Percentiles rank a stretch among this genome's conserved stretches.
Conservation (phyloP, 2,888 invertebrate species). For the Iphiclides podalirius region DNA sequence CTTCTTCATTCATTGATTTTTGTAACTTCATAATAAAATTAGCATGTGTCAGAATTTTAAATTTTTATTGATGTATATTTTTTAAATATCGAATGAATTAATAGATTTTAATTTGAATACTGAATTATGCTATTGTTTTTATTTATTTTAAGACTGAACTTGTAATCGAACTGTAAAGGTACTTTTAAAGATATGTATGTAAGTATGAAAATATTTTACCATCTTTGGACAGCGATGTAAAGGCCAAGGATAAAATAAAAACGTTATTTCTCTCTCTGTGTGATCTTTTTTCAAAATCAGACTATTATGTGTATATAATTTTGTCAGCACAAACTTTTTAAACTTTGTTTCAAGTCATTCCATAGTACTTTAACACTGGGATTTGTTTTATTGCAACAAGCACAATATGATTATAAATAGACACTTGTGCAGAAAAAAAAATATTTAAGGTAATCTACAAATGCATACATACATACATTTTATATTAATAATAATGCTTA, state of each 20-base stretch:
- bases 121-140: constrained; percentile 36
- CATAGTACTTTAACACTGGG: constrained; percentile 32
- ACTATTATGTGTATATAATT: constrained; percentile 7
- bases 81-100: constrained; percentile 11
- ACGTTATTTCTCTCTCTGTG: not conserved
- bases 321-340: constrained; percentile 38
- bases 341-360: constrained; percentile 52
- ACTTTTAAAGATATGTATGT: constrained; percentile 16
- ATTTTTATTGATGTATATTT: constrained; percentile 18
- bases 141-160: constrained; percentile 64
- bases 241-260: constrained; percentile 7
- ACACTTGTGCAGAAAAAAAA: not conserved
- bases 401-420: not conserved
- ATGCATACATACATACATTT: too few relatives aligned
- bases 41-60: too few relatives aligned
- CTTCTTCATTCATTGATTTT: not conserved
- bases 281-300: constrained; percentile 11
- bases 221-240: not conserved
- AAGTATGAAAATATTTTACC: not conserved
- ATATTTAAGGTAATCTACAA: too few relatives aligned
- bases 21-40: not conserved
- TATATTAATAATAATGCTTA: too few relatives aligned
- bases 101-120: constrained; percentile 39
- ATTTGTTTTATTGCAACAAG: constrained; percentile 15
- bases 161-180: constrained; percentile 38